These are phyloP conservation scores for Ecliptopera silaceata DNA, from an alignment of 2,888 invertebrate genomes.

Conservation along the genomic window DNA sequence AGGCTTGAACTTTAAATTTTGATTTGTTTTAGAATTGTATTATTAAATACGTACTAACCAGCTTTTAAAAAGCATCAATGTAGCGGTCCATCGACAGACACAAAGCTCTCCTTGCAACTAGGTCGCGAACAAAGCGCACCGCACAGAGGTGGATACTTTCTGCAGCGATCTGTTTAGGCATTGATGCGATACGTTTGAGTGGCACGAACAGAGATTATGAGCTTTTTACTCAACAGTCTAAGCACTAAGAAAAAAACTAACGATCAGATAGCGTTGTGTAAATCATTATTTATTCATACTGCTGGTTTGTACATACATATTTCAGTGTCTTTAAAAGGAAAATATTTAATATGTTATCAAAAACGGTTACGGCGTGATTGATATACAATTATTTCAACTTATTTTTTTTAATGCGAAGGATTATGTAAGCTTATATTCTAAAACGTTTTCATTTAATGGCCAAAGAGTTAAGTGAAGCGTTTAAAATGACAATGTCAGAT, in stretches of 20 bases:
- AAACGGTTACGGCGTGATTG: no score
- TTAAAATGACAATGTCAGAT: slow-evolving; percentile 27
- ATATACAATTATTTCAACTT: no score
- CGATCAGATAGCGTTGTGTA: no score
- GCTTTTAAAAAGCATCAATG: neutral
- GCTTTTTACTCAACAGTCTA: neutral
- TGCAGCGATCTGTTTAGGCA: slow-evolving; percentile 23
- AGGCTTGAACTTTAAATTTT: no score
- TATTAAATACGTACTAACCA: neutral
- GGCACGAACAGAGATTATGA: neutral
- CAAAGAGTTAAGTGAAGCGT: slow-evolving; percentile 12
- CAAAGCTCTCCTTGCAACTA: neutral
- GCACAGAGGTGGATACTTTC: slow-evolving; percentile 7
- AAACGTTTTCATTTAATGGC: neutral
- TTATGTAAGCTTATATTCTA: no score
- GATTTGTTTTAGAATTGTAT: no score
- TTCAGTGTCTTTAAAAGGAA: no score
- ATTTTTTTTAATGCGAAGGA: no score
- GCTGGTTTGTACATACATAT: no score
- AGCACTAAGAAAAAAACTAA: no score
- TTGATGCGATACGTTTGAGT: slow-evolving; percentile 17
- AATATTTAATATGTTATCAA: no score
- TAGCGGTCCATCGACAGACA: neutral
- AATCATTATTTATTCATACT: no score
- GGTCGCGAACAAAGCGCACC: slow-evolving; percentile 1